phyloP scores from a whole-genome alignment of 2,797 vertebrate species.

The Enteromius treurensis region DNA sequence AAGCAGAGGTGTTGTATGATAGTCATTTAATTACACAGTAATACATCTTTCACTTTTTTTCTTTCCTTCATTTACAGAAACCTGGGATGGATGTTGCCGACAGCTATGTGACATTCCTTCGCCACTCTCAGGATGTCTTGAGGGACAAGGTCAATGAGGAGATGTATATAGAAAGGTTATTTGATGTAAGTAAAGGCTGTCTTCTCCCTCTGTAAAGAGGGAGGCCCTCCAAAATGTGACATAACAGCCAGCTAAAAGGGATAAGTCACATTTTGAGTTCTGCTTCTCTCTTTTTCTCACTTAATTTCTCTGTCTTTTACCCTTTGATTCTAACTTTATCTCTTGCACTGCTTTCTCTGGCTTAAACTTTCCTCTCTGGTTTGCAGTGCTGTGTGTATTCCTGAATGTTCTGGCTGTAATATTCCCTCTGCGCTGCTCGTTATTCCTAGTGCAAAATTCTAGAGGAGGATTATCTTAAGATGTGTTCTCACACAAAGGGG shows the following conservation, averaged over 20 bases:
- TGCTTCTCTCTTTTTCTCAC: conserved; percentile 67
- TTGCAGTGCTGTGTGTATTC: conserved; percentile 68
- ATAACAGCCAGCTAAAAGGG: conserved; percentile 83
- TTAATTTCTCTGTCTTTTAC: conserved; percentile 70
- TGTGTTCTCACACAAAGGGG: conserved; percentile 61
- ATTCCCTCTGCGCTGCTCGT: conserved; percentile 48
- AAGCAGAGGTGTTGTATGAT: not conserved
- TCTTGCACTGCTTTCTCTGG: conserved; percentile 68
- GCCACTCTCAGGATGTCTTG: conserved; percentile 99
- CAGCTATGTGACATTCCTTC: conserved; percentile 96
- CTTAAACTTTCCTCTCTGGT: conserved; percentile 72
- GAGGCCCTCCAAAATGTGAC: conserved; percentile 87
- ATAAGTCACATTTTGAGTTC: conserved; percentile 90
- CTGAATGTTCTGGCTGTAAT: conserved; percentile 52
- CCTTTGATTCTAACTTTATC: conserved; percentile 62
- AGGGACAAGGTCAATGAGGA: conserved; percentile 99
- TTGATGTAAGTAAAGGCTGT: conserved; percentile 94
- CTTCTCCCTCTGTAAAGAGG: conserved; percentile 71
- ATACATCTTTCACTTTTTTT: conserved; percentile 3
- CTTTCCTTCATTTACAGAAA: conserved; percentile 81
- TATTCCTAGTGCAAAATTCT: conserved; percentile 45
- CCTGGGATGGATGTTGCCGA: conserved; percentile 98
- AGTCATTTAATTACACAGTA: not conserved
- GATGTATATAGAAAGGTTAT: conserved; percentile 99
- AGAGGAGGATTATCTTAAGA: conserved; percentile 67